Conservation (phyloP, 2,888 invertebrate species). For the Sericinus montela region DNA sequence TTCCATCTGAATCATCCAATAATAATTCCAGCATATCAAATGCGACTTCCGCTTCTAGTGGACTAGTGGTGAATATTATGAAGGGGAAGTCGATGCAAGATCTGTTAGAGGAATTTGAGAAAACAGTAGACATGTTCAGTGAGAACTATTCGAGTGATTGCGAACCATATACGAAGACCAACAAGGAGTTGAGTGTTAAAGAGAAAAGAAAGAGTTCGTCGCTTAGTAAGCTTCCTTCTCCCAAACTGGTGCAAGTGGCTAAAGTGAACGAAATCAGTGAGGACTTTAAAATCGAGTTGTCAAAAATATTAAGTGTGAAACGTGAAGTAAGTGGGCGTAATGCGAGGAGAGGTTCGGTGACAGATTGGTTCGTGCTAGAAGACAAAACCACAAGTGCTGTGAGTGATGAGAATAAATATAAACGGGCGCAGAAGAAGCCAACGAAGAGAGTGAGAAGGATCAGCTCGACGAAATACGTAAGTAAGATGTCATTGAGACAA, state of each 20-base stretch:
- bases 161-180: conserved; percentile 61
- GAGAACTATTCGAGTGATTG: conserved; percentile 68
- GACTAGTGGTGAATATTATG: conserved; percentile 49
- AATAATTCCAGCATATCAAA: conserved; percentile 55
- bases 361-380: conserved; percentile 71
- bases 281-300: conserved; percentile 59
- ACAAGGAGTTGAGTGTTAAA: conserved; percentile 30
- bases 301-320: conserved; percentile 44
- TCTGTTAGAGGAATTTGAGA: conserved; percentile 60
- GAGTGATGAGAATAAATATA: conserved; percentile 52
- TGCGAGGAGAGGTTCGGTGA: conserved; percentile 61
- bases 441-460: conserved; percentile 60
- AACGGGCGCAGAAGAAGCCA: conserved; percentile 58
- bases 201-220: conserved; percentile 63
- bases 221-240: conserved; percentile 56
- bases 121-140: conserved; percentile 65
- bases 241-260: conserved; percentile 58
- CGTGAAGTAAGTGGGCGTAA: conserved; percentile 33
- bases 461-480: conserved; percentile 75
- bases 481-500: conserved; percentile 27
- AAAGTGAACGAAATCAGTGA: conserved; percentile 62
- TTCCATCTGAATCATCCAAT: conserved; percentile 45
- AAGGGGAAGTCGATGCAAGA: conserved; percentile 58
- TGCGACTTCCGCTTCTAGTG: conserved; percentile 55
- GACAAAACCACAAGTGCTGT: conserved; percentile 31